Evolutionary conservation across 2,888 invertebrate species (phyloP).

Genomic region (Julus scanicus): DNA sequence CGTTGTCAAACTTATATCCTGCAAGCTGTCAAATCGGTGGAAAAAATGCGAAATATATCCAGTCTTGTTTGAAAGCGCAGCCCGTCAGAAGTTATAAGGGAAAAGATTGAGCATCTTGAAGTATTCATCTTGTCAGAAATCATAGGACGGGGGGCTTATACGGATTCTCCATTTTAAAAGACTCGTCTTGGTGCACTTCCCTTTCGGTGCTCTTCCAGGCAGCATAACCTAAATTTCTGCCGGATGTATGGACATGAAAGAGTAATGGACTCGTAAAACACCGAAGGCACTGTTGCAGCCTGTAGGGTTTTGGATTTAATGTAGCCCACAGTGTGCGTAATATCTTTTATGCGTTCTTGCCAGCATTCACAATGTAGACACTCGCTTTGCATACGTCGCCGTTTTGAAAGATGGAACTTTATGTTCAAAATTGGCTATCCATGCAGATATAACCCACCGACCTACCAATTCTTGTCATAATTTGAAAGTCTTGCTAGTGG

Average conservation of each 20-base stretch:
- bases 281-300: constrained; percentile 3
- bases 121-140: constrained; percentile 42
- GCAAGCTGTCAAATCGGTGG: constrained; percentile 13
- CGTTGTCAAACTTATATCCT: neutral
- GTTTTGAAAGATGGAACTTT: neutral
- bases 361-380: neutral
- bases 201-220: neutral
- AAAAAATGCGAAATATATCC: constrained; percentile 6
- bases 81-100: neutral
- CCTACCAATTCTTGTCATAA: neutral
- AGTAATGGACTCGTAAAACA: constrained; percentile 39
- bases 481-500: neutral
- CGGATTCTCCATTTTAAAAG: constrained; percentile 31
- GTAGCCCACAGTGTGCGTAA: neutral
- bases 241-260: constrained; percentile 30
- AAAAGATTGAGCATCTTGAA: constrained; percentile 34
- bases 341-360: neutral
- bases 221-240: constrained; percentile 6
- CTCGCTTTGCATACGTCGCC: neutral
- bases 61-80: neutral
- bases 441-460: neutral
- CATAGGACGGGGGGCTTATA: constrained; percentile 3
- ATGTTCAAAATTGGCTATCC: neutral
- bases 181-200: neutral
- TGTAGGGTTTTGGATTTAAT: neutral